phyloP scores from a whole-genome alignment of 2,797 vertebrate species.

The Danionella dracula region DNA sequence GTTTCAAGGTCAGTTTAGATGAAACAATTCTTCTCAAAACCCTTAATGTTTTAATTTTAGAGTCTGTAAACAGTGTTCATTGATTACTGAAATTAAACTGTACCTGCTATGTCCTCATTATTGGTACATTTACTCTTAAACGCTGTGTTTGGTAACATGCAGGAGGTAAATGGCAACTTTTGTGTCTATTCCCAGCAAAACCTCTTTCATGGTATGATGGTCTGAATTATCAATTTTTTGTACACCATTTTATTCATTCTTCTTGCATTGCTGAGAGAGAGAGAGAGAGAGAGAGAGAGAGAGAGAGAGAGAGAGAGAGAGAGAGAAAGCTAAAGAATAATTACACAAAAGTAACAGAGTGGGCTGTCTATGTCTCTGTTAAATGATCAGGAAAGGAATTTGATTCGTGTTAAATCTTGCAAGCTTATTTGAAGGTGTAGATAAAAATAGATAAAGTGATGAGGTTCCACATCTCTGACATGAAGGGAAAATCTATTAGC shows the following conservation, averaged over 20 bases:
- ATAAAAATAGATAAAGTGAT: constrained; percentile 37
- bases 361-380: constrained; percentile 41
- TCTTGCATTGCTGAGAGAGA: neutral
- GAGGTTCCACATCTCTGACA: constrained; percentile 20
- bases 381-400: constrained; percentile 57
- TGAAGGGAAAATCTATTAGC: constrained; percentile 13
- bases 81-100: constrained; percentile 41
- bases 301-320: no score
- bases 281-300: no score
- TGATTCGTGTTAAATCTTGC: constrained; percentile 62
- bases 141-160: neutral
- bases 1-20: neutral
- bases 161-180: neutral
- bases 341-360: constrained; percentile 42
- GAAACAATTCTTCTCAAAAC: constrained; percentile 6
- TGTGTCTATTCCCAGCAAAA: constrained; percentile 11
- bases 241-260: no score
- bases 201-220: no score
- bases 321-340: constrained; percentile 31
- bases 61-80: constrained; percentile 44
- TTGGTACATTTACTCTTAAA: neutral
- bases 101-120: constrained; percentile 9
- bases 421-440: constrained; percentile 40
- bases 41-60: constrained; percentile 20
- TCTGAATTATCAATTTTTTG: no score